Percentiles rank a stretch among this genome's conserved stretches.
Evolutionary conservation across 1,140 invertebrate genomes (phyloP).

Genomic region (Drosophila melanica): DNA sequence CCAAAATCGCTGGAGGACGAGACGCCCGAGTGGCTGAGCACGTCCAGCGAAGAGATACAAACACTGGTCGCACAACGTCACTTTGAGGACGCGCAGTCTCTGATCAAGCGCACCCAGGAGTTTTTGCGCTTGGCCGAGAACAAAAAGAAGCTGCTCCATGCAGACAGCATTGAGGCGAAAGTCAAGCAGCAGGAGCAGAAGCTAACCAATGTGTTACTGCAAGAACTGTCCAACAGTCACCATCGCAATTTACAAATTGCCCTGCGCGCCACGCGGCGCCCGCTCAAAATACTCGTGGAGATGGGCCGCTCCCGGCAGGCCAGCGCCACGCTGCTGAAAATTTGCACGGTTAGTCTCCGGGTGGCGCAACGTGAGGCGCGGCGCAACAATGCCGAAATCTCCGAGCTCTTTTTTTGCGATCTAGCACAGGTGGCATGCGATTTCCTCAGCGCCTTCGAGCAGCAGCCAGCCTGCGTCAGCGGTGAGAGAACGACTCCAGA

Average conservation of each 20-base stretch:
- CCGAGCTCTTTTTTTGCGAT: slow-evolving; percentile 82
- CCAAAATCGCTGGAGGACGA: slow-evolving; percentile 85
- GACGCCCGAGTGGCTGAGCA: slow-evolving; percentile 94
- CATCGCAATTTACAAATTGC: slow-evolving; percentile 97
- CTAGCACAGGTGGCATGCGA: slow-evolving; percentile 81
- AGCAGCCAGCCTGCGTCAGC: slow-evolving; percentile 78
- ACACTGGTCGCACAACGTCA: slow-evolving; percentile 98
- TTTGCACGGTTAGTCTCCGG: slow-evolving; percentile 72
- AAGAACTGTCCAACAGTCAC: slow-evolving; percentile 93
- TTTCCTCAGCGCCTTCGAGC: slow-evolving; percentile 77
- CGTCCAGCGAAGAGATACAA: slow-evolving; percentile 97
- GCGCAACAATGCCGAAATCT: slow-evolving; percentile 80
- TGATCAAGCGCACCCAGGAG: slow-evolving; percentile 90
- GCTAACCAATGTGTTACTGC: slow-evolving; percentile 93
- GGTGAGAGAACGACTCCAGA: slow-evolving; percentile 41
- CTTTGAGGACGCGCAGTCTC: slow-evolving; percentile 96
- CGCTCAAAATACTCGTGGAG: slow-evolving; percentile 91
- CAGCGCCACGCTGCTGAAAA: slow-evolving; percentile 71
- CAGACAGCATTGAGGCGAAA: slow-evolving; percentile 83
- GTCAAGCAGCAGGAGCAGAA: slow-evolving; percentile 91
- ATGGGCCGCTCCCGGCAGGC: slow-evolving; percentile 84
- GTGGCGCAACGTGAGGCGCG: slow-evolving; percentile 79
- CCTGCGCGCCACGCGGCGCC: slow-evolving; percentile 92
- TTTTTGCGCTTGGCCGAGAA: slow-evolving; percentile 84
- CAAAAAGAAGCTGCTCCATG: slow-evolving; percentile 48